Evolutionary conservation across 1,140 invertebrate species (phyloP).

Genomic region (Anoplophora glabripennis): DNA sequence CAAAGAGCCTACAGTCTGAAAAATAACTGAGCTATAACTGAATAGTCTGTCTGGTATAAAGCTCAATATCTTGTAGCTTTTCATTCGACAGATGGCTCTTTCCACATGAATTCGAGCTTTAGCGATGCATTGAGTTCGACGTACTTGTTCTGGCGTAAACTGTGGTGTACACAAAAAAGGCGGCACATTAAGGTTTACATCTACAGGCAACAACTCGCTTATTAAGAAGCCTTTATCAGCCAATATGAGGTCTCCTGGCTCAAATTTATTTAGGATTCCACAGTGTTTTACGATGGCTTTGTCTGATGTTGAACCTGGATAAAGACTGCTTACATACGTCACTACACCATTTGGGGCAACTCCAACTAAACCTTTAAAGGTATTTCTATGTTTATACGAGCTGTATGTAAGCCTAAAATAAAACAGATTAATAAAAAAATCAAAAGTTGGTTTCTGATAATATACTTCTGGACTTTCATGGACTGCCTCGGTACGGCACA

Average conservation of each 20-base stretch:
- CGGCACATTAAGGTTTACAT: conserved; percentile 14
- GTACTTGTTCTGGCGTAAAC: conserved; percentile 17
- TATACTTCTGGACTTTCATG: conserved; percentile 11
- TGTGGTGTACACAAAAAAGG: conserved; percentile 16
- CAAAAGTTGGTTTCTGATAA: too few species aligned
- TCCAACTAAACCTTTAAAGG: conserved; percentile 21
- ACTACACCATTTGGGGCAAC: conserved; percentile 32
- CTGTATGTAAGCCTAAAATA: conserved; percentile 17
- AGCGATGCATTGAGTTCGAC: conserved; percentile 13
- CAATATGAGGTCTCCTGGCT: conserved; percentile 20
- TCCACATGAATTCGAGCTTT: conserved; percentile 21
- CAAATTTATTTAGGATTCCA: conserved; percentile 9
- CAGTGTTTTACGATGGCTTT: conserved; percentile 16
- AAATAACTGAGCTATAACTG: not conserved
- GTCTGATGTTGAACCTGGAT: conserved; percentile 19
- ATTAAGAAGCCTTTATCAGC: conserved; percentile 21
- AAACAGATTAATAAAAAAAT: too few species aligned
- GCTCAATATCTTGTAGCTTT: conserved; percentile 15
- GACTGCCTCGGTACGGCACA: not conserved
- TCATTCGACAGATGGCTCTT: conserved; percentile 13
- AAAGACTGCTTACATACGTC: conserved; percentile 16
- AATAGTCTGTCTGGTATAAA: conserved; percentile 6
- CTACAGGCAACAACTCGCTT: conserved; percentile 16
- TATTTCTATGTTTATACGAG: conserved; percentile 15
- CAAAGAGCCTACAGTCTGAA: conserved; percentile 12